phyloP scores from a whole-genome alignment of 2,797 vertebrate genomes.

The Fistularia commersonii region DNA sequence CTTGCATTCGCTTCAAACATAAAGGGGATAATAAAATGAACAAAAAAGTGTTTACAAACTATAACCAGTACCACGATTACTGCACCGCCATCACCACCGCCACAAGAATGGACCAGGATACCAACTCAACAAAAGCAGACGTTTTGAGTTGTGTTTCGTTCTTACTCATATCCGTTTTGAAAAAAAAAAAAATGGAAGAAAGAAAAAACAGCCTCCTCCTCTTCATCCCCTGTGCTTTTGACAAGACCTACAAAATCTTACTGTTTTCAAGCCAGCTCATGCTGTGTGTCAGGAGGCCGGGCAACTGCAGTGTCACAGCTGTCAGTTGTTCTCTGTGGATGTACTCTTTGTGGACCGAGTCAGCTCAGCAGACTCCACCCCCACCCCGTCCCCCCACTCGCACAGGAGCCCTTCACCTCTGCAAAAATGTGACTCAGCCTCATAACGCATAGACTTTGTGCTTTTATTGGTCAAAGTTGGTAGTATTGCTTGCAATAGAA shows the following conservation, averaged over 20 bases:
- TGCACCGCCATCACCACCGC: conserved; percentile 48
- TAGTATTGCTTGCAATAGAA: conserved; percentile 84
- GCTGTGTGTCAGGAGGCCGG: conserved; percentile 1
- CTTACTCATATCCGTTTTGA: conserved; percentile 60
- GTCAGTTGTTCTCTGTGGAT: conserved; percentile 21
- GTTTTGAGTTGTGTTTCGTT: conserved; percentile 54
- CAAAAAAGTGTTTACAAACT: conserved; percentile 91
- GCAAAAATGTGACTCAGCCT: conserved; percentile 51
- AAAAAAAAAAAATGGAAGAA: conserved; percentile 26
- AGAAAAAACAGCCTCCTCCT: conserved; percentile 6
- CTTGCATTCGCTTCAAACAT: conserved; percentile 88
- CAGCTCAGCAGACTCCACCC: conserved; percentile 24
- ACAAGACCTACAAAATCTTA: conserved; percentile 27
- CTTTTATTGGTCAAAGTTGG: conserved; percentile 73
- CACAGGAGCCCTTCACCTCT: conserved; percentile 35
- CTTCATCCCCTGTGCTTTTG: conserved; percentile 22
- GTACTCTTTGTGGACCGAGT: conserved; percentile 22
- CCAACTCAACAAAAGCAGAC: conserved; percentile 56
- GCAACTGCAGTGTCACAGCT: neutral
- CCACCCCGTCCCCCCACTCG: conserved; percentile 5
- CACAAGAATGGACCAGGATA: conserved; percentile 75
- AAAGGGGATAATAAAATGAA: conserved; percentile 57
- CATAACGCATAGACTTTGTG: conserved; percentile 76
- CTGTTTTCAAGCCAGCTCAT: conserved; percentile 22
- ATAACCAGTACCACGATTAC: conserved; percentile 82